Evolutionary conservation across 2,797 vertebrate species (phyloP).

Genomic region (Intellagama lesueurii): DNA sequence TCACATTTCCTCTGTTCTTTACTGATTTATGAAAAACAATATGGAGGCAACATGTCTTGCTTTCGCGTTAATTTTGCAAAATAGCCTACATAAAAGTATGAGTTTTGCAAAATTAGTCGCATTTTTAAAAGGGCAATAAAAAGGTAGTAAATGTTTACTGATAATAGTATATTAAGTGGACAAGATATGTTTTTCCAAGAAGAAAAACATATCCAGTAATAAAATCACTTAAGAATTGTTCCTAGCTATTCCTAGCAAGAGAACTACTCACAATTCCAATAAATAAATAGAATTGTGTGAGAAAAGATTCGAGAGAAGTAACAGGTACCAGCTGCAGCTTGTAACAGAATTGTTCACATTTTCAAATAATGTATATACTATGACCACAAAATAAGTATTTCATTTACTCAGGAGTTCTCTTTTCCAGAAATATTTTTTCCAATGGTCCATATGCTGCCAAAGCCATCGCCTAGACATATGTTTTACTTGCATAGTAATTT

Average conservation of each 20-base stretch:
- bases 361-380: neutral
- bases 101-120: neutral
- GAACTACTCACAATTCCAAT: neutral
- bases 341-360: neutral
- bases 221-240: neutral
- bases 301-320: slow-evolving; percentile 36
- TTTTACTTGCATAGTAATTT: neutral
- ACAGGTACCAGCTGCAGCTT: neutral
- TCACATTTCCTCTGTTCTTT: neutral
- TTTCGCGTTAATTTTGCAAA: neutral
- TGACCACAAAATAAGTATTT: neutral
- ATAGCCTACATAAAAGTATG: neutral
- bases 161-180: neutral
- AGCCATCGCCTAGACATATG: neutral
- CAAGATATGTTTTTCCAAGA: neutral
- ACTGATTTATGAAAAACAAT: neutral
- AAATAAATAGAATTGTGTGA: neutral
- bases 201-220: slow-evolving; percentile 3
- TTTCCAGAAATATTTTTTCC: neutral
- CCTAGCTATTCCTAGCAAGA: neutral
- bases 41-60: neutral
- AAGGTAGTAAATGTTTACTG: neutral
- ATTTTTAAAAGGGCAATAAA: slow-evolving; percentile 1
- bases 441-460: neutral
- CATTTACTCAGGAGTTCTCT: neutral